Conservation (phyloP, 2,797 vertebrate genomes). For the Lindbergichthys nudifrons region DNA sequence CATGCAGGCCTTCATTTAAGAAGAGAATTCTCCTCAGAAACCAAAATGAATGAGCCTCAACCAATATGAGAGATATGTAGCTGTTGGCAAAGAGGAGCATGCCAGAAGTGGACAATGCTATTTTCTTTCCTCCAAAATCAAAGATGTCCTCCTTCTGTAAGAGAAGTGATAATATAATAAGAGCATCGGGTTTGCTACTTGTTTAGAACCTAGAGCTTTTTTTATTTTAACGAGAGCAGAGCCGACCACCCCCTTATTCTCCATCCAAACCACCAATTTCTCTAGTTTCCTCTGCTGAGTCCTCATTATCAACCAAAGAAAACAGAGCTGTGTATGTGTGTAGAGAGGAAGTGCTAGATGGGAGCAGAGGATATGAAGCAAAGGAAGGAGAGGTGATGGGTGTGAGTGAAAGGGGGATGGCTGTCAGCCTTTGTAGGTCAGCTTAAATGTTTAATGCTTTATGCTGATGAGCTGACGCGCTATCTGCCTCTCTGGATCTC, state of each 20-base stretch:
- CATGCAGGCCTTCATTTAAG: slow-evolving; percentile 17
- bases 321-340: slow-evolving; percentile 50
- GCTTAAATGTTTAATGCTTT: slow-evolving; percentile 86
- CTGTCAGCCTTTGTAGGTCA: slow-evolving; percentile 83
- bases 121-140: slow-evolving; percentile 32
- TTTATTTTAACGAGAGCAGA: slow-evolving; percentile 50
- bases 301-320: slow-evolving; percentile 69
- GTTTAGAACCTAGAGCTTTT: slow-evolving; percentile 38
- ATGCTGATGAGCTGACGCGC: slow-evolving; percentile 77
- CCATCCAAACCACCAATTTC: slow-evolving; percentile 48
- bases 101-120: slow-evolving; percentile 1
- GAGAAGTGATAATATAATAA: slow-evolving; percentile 24
- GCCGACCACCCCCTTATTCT: slow-evolving; percentile 26
- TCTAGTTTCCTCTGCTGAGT: slow-evolving; percentile 40
- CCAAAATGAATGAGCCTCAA: slow-evolving; percentile 28
- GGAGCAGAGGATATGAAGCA: slow-evolving; percentile 39
- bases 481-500: slow-evolving; percentile 38
- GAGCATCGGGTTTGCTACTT: slow-evolving; percentile 48
- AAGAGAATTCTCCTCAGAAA: slow-evolving; percentile 16
- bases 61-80: background rate
- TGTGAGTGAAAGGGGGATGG: slow-evolving; percentile 44
- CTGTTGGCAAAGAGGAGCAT: slow-evolving; percentile 15
- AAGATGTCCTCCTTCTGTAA: slow-evolving; percentile 26
- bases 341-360: slow-evolving; percentile 28
- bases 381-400: slow-evolving; percentile 51